A percentile compares a stretch with the other conserved stretches of the same genome.
Evolutionary conservation across 2,113 vertebrate species (phyloP).

Genomic region (Dryoscopus gambensis): DNA sequence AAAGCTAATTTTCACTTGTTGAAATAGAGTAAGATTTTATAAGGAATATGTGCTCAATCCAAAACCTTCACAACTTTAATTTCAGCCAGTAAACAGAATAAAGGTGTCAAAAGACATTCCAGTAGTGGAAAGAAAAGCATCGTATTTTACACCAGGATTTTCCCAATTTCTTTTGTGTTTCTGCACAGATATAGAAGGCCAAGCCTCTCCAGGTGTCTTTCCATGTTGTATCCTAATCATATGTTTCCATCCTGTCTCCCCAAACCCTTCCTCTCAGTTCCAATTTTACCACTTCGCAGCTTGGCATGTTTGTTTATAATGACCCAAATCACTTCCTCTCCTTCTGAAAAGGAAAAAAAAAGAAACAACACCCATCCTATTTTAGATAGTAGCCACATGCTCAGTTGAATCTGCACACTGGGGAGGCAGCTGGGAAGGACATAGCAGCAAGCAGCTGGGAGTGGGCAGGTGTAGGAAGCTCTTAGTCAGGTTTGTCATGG

Average conservation of each 20-base stretch:
- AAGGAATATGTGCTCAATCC: not conserved
- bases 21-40: not conserved
- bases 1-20: not conserved
- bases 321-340: slow-evolving; percentile 29
- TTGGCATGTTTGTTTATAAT: not conserved
- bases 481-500: slow-evolving; percentile 5
- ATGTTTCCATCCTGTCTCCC: not conserved
- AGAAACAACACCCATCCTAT: not conserved
- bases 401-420: not conserved
- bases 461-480: slow-evolving; percentile 34
- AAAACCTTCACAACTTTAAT: not conserved
- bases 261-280: not conserved
- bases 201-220: not conserved
- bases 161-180: not conserved
- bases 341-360: not conserved
- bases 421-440: not conserved
- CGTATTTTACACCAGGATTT: not conserved
- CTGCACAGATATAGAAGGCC: not conserved
- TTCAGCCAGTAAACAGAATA: not conserved
- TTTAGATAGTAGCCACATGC: slow-evolving; percentile 13
- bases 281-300: slow-evolving; percentile 3
- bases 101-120: not conserved
- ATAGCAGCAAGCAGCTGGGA: not conserved
- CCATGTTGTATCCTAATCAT: not conserved
- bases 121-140: not conserved